Base-by-base conservation (phyloP, 2,888 invertebrate genomes). In the Macaria liturata region DNA sequence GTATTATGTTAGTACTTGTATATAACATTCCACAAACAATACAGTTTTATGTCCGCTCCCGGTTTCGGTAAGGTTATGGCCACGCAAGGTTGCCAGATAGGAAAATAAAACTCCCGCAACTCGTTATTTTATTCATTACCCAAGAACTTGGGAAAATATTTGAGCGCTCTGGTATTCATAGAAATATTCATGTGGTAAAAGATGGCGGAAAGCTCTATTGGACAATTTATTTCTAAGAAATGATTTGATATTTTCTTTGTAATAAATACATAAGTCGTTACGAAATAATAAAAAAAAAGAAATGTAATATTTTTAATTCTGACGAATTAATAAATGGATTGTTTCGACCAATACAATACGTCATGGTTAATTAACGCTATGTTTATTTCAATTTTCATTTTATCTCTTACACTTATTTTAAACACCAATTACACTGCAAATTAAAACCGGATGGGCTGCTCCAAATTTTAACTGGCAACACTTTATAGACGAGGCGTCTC, bases 81-180 rank as follows among this genome's bases (percentile, higher is more conserved):
- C 60, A 47, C 61, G 56, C 63, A 46, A 34, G 46, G 55, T 54
- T 55, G 60, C 54, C 48, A 58, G 55, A 53, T 58, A 55, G 53
- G 53, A 54, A 52, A 61, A 62, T 64, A 68, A 69, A 66, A 46
- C 51, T 54, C 46, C 53, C 57, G 46, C 51, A 54, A 52, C 50
- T 51, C 37, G 51, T 57, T 67, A 56, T 69, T 67, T 70, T 68
- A 70, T 71, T 69, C 70, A 70, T 63, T 61, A 60, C 62, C 60
- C 53, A 57, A 54, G 49, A 66, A 55, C 51, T 62, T 54, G 49
- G 49, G 56, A 52, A 55, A 60, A 20, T 20, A 20, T 65, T 61
- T 58, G 61, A 64, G 9, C 34, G 46, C 45, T 48, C 44, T 45
- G n/a, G 30, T 31, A 49, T 46, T 30, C 8, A 32, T 42, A 9